Evolutionary conservation across 1,140 invertebrate species (phyloP).

Genomic region (Lordiphosa mommai): DNA sequence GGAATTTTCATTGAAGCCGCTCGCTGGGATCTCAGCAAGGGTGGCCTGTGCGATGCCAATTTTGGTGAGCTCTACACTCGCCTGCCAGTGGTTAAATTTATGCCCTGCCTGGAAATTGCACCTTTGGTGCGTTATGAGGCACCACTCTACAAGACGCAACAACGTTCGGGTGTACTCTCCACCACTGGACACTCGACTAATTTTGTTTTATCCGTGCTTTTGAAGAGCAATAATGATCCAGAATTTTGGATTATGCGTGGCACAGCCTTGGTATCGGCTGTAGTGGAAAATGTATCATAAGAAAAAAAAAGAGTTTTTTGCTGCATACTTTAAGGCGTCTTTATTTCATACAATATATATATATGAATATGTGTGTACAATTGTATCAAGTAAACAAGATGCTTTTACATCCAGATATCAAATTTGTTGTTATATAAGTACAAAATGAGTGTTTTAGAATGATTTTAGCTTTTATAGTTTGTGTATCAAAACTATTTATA

Average conservation of each 20-base stretch:
- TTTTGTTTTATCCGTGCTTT: conserved; percentile 89
- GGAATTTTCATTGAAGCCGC: conserved; percentile 93
- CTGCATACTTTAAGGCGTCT: conserved; percentile 31
- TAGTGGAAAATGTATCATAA: conserved; percentile 82
- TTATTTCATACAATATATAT: conserved; percentile 56
- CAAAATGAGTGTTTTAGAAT: not conserved
- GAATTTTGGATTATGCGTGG: conserved; percentile 93
- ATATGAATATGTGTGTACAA: too few relatives aligned
- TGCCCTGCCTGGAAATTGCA: conserved; percentile 80
- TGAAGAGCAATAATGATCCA: conserved; percentile 83
- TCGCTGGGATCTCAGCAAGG: conserved; percentile 86
- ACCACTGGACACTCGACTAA: conserved; percentile 95
- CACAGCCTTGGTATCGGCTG: conserved; percentile 89
- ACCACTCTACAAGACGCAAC: conserved; percentile 92
- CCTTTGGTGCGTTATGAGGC: conserved; percentile 83
- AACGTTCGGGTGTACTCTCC: conserved; percentile 89
- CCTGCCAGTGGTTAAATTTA: conserved; percentile 88
- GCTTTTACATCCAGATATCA: too few relatives aligned
- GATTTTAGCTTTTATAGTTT: too few relatives aligned
- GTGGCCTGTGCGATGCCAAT: conserved; percentile 86
- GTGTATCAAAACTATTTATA: too few relatives aligned
- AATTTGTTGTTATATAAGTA: not conserved
- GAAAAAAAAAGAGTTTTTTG: conserved; percentile 7
- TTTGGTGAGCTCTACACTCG: conserved; percentile 88
- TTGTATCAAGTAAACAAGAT: too few relatives aligned